These are phyloP conservation scores for Microplitis deprimator DNA, from an alignment of 2,888 invertebrate species.

Conservation along the genomic window DNA sequence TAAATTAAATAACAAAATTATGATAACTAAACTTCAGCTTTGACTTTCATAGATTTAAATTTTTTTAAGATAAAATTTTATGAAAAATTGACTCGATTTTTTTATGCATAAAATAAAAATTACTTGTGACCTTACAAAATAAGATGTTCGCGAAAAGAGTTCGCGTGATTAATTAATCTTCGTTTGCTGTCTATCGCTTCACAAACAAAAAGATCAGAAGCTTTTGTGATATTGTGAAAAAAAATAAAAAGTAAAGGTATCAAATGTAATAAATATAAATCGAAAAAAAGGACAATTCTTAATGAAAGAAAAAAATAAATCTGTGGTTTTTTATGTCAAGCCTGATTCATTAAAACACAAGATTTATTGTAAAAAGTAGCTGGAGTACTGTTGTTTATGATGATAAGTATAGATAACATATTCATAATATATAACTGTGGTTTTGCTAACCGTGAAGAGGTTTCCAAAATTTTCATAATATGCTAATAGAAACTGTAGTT, in stretches of 20 bases:
- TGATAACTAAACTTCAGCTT: too few species aligned
- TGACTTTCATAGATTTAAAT: too few species aligned
- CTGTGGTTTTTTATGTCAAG: neutral
- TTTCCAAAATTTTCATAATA: slow-evolving; percentile 22
- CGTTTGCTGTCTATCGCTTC: slow-evolving; percentile 7
- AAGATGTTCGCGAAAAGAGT: neutral
- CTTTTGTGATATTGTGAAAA: neutral
- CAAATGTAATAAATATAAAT: neutral
- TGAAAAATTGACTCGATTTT: neutral
- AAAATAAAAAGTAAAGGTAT: neutral
- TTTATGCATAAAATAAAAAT: neutral
- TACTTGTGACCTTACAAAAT: neutral
- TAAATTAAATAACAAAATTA: too few species aligned
- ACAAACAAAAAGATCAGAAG: slow-evolving; percentile 7
- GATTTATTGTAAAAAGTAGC: too few species aligned
- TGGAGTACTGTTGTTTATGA: too few species aligned
- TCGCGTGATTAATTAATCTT: slow-evolving; percentile 25
- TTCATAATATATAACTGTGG: too few species aligned
- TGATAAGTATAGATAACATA: too few species aligned
- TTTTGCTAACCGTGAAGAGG: neutral
- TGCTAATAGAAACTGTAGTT: slow-evolving; percentile 27
- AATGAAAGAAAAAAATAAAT: neutral
- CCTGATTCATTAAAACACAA: too few species aligned
- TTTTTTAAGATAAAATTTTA: too few species aligned
- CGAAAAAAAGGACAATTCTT: too few species aligned